A percentile compares a stretch with the other conserved stretches of the same genome.
Evolutionary conservation across 1,140 invertebrate genomes (phyloP).

Genomic region (Drosophila ironensis): DNA sequence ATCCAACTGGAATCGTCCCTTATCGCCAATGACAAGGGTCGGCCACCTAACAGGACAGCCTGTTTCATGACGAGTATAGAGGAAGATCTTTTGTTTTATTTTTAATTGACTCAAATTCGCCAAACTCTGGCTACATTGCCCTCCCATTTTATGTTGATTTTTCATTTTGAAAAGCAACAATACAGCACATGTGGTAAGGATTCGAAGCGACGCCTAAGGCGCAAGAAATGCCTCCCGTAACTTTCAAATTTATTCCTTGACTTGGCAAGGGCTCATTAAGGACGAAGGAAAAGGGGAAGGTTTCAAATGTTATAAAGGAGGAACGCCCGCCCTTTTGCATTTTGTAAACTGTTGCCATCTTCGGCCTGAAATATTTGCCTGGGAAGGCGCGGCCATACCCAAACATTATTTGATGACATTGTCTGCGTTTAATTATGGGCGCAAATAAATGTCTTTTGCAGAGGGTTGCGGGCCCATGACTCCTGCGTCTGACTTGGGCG

Average conservation of each 20-base stretch:
- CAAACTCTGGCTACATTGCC: constrained; percentile 20
- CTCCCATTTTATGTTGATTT: constrained; percentile 49
- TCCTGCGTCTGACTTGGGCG: constrained; percentile 11
- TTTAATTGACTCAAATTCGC: constrained; percentile 50
- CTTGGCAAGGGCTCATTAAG: constrained; percentile 55
- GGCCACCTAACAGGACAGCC: constrained; percentile 12
- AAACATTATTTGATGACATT: constrained; percentile 39
- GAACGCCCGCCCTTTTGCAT: constrained; percentile 54
- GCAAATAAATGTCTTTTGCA: constrained; percentile 74
- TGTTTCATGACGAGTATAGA: not conserved
- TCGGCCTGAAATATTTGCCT: constrained; percentile 64
- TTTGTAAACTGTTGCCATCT: constrained; percentile 69
- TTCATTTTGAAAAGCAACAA: constrained; percentile 71
- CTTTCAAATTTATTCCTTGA: constrained; percentile 52
- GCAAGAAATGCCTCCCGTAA: constrained; percentile 12
- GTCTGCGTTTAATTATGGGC: constrained; percentile 78
- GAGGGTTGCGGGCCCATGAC: constrained; percentile 42
- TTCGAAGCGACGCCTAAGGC: constrained; percentile 33
- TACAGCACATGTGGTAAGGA: constrained; percentile 57
- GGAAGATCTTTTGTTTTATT: constrained; percentile 1
- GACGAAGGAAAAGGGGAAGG: not conserved
- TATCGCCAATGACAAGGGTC: constrained; percentile 37
- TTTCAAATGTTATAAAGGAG: too few relatives aligned
- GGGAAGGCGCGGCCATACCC: constrained; percentile 36
- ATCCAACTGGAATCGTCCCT: constrained; percentile 17